Conservation (phyloP, 2,888 invertebrate species). For the Nomada ferruginata region DNA sequence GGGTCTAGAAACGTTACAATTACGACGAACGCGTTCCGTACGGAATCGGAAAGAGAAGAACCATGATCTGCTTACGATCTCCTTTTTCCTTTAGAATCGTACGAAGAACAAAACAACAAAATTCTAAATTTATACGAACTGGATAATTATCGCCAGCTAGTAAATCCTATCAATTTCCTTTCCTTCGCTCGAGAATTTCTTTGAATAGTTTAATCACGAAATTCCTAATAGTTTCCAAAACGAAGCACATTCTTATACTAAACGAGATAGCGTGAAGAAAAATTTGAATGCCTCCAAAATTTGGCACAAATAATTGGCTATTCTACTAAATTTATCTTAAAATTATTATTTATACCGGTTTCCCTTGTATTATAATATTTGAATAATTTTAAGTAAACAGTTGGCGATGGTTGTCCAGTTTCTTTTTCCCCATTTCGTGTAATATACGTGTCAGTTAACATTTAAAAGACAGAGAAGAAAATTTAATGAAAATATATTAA, state of each 20-base stretch:
- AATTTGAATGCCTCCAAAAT: slow-evolving; percentile 51
- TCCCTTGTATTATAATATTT: neutral
- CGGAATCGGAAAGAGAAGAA: slow-evolving; percentile 62
- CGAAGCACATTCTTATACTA: neutral
- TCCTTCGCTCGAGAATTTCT: neutral
- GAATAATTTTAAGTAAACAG: neutral
- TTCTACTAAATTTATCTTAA: neutral
- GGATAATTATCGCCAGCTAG: slow-evolving; percentile 22
- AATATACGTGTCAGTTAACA: neutral
- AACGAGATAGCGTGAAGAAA: neutral
- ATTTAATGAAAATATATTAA: slow-evolving; percentile 18
- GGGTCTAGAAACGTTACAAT: slow-evolving; percentile 73
- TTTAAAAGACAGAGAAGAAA: slow-evolving; percentile 31
- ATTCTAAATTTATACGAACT: slow-evolving; percentile 6
- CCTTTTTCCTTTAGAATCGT: slow-evolving; percentile 44
- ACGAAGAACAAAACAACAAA: slow-evolving; percentile 44
- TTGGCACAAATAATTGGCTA: slow-evolving; percentile 66
- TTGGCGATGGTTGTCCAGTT: slow-evolving; percentile 22
- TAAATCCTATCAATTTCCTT: neutral
- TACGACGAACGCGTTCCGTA: slow-evolving; percentile 74
- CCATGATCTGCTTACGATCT: slow-evolving; percentile 48
- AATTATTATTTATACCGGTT: neutral
- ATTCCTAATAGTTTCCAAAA: neutral
- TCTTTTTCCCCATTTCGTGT: neutral
- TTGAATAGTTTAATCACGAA: neutral